Conservation (phyloP, 2,113 vertebrate genomes). For the Cheilinus undulatus region DNA sequence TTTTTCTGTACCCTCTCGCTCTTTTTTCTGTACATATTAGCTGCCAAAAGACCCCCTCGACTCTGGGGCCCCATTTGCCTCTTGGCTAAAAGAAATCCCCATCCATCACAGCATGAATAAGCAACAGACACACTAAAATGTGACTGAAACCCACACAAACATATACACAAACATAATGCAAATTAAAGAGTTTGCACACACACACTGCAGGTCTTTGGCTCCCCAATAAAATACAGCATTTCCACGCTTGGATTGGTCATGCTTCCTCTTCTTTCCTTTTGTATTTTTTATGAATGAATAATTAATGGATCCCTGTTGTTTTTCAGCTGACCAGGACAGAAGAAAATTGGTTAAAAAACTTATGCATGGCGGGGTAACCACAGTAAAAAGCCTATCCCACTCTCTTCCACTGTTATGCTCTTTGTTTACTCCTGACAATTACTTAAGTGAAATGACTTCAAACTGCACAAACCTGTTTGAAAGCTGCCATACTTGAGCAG, state of each 20-base stretch:
- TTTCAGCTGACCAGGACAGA: not conserved
- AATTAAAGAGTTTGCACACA: too few species aligned
- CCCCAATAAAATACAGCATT: constrained; percentile 8
- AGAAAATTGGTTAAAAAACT: not conserved
- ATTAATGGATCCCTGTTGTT: not conserved
- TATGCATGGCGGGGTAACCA: not conserved
- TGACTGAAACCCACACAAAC: not conserved
- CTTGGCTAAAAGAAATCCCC: constrained; percentile 29
- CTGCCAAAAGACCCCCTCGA: too few species aligned
- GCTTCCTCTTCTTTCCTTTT: constrained; percentile 9
- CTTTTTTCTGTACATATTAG: too few species aligned
- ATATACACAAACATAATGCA: constrained; percentile 1
- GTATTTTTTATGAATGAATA: constrained; percentile 4
- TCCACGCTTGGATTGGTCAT: constrained; percentile 21
- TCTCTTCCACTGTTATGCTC: too few species aligned
- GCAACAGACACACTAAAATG: constrained; percentile 9
- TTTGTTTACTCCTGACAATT: not conserved
- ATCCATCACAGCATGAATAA: constrained; percentile 34
- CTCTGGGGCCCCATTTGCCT: constrained; percentile 17
- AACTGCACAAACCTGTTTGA: not conserved
- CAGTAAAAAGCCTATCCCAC: too few species aligned
- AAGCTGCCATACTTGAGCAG: not conserved
- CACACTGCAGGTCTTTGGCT: not conserved
- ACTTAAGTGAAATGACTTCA: not conserved
- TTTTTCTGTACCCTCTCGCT: too few species aligned